Percentiles rank a stretch among this genome's conserved stretches.
Conservation (phyloP, 2,888 invertebrate genomes). For the Drosophila prostipennis region DNA sequence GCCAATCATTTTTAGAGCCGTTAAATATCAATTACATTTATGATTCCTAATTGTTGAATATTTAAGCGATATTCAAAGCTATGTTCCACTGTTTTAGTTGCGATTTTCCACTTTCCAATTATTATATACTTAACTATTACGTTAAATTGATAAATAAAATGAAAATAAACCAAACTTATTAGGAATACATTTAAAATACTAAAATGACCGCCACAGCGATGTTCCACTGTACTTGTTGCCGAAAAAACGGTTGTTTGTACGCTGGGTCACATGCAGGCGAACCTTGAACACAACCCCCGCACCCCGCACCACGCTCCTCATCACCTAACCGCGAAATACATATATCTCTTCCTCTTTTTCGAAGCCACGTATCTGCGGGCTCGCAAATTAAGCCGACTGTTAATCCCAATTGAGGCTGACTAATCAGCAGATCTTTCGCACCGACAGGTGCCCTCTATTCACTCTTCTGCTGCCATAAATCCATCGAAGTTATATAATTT, state of each 20-base stretch:
- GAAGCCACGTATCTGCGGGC: constrained; percentile 41
- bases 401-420: constrained; percentile 34
- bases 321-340: no score
- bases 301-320: not conserved
- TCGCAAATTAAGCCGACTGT: constrained; percentile 8
- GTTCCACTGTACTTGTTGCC: constrained; percentile 35
- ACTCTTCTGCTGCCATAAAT: constrained; percentile 41
- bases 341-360: constrained; percentile 47
- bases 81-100: no score
- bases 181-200: no score
- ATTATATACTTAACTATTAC: no score
- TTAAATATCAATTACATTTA: no score
- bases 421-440: constrained; percentile 15
- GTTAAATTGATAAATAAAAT: no score
- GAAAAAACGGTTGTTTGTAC: constrained; percentile 43
- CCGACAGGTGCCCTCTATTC: constrained; percentile 53
- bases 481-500: constrained; percentile 74
- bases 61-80: no score
- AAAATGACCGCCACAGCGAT: not conserved
- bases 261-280: constrained; percentile 71
- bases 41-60: no score
- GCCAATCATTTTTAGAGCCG: no score
- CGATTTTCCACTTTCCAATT: no score
- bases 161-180: no score
- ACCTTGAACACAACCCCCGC: constrained; percentile 61